phyloP scores from a whole-genome alignment of 2,113 vertebrate species.

The Rhinoderma darwinii region DNA sequence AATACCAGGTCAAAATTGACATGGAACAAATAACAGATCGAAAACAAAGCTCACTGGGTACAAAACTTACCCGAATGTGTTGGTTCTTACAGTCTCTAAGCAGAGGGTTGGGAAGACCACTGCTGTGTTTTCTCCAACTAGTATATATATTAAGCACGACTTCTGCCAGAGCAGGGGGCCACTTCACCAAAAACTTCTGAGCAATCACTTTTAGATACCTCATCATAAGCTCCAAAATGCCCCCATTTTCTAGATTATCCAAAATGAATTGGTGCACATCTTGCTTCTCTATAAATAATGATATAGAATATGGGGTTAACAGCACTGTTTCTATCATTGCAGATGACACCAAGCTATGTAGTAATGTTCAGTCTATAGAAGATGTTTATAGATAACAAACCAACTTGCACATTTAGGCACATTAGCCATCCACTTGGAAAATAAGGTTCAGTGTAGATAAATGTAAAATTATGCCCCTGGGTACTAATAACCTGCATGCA shows the following conservation, averaged over 20 bases:
- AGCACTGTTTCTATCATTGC: too few species aligned
- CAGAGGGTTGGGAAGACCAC: conserved; percentile 90
- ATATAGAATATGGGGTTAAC: too few species aligned
- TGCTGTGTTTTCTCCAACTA: conserved; percentile 91
- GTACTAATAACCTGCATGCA: too few species aligned
- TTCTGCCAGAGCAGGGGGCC: conserved; percentile 84
- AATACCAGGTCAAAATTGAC: background rate
- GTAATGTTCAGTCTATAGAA: too few species aligned
- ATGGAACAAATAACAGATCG: background rate
- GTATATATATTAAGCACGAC: conserved; percentile 88
- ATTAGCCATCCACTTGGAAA: too few species aligned
- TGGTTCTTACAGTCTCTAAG: conserved; percentile 87
- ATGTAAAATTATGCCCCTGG: too few species aligned
- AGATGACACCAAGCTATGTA: too few species aligned
- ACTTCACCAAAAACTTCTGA: conserved; percentile 85
- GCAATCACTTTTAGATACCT: conserved; percentile 90
- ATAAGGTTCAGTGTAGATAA: too few species aligned
- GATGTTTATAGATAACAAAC: too few species aligned
- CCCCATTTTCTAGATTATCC: conserved; percentile 87
- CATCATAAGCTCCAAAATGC: conserved; percentile 93
- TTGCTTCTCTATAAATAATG: conserved; percentile 85
- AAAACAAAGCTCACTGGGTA: background rate
- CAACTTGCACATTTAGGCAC: too few species aligned
- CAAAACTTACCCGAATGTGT: conserved; percentile 83
- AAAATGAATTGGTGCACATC: conserved; percentile 90